These are phyloP conservation scores for Nomia melanderi DNA, from an alignment of 1,140 invertebrate genomes.

Conservation along the genomic window DNA sequence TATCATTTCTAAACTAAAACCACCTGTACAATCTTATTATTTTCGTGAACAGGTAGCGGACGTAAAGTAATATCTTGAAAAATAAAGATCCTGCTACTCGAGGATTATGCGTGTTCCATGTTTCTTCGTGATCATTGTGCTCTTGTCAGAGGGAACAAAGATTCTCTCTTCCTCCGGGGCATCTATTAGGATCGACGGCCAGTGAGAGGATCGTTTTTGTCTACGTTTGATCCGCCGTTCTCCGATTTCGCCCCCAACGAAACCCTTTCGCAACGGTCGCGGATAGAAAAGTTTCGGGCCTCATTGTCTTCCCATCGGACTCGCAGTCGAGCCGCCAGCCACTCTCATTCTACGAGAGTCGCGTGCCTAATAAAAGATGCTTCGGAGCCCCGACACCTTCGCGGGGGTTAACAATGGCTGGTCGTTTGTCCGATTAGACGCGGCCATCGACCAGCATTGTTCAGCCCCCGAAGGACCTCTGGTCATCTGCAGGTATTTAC, in stretches of 20 bases:
- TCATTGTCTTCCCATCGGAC: conserved; percentile 44
- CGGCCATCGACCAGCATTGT: conserved; percentile 73
- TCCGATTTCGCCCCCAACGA: not conserved
- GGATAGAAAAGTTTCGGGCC: not conserved
- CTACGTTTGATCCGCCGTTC: not conserved
- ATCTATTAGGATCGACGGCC: not conserved
- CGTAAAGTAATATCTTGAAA: too few relatives aligned
- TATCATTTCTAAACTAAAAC: too few relatives aligned
- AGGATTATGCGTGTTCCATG: too few relatives aligned
- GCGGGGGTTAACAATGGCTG: conserved; percentile 61
- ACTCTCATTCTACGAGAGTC: conserved; percentile 54
- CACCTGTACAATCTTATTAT: too few relatives aligned
- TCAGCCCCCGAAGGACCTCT: conserved; percentile 66
- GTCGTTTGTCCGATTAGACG: conserved; percentile 74
- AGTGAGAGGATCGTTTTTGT: not conserved
- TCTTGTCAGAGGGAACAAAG: too few relatives aligned
- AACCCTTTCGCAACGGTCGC: not conserved
- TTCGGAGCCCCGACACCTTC: conserved; percentile 52
- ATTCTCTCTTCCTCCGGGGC: too few relatives aligned
- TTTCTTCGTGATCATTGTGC: too few relatives aligned
- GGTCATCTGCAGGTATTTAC: conserved; percentile 54
- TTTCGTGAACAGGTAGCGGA: too few relatives aligned
- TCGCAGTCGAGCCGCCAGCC: conserved; percentile 31
- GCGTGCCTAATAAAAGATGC: conserved; percentile 67
- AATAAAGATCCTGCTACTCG: too few relatives aligned